phyloP scores from a whole-genome alignment of 2,797 vertebrate species.

The Brachymystax lenok region DNA sequence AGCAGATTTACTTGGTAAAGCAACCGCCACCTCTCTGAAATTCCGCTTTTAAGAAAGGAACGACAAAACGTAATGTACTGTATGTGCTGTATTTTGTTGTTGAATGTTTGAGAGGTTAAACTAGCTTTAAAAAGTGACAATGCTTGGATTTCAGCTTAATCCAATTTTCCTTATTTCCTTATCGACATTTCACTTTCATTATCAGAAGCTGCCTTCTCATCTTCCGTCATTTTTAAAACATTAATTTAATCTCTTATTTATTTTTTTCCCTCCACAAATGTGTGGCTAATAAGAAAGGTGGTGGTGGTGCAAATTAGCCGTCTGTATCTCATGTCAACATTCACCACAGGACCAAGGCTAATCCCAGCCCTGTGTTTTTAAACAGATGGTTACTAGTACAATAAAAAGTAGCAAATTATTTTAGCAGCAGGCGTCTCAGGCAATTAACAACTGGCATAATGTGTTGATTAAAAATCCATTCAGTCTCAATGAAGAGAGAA shows the following conservation, averaged over 20 bases:
- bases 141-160: background rate
- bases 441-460: constrained; percentile 87
- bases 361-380: constrained; percentile 74
- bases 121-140: background rate
- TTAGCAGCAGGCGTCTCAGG: constrained; percentile 80
- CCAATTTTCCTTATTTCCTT: background rate
- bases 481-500: constrained; percentile 69
- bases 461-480: constrained; percentile 87
- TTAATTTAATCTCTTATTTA: constrained; percentile 19
- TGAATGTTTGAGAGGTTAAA: background rate
- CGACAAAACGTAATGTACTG: background rate
- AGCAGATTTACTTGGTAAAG: background rate
- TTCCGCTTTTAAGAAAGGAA: background rate
- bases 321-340: constrained; percentile 71
- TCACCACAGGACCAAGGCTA: constrained; percentile 70
- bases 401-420: constrained; percentile 84
- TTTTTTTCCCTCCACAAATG: constrained; percentile 41
- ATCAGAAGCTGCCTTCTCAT: background rate
- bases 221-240: constrained; percentile 2
- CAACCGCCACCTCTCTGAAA: background rate
- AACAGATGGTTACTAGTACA: constrained; percentile 84
- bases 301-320: constrained; percentile 72
- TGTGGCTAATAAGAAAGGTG: constrained; percentile 66
- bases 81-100: background rate
- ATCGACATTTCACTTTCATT: background rate